Percentiles rank a stretch among this genome's conserved stretches.
These are phyloP conservation scores for Synanthedon formicaeformis DNA, from an alignment of 2,888 invertebrate genomes.

Conservation along the genomic window DNA sequence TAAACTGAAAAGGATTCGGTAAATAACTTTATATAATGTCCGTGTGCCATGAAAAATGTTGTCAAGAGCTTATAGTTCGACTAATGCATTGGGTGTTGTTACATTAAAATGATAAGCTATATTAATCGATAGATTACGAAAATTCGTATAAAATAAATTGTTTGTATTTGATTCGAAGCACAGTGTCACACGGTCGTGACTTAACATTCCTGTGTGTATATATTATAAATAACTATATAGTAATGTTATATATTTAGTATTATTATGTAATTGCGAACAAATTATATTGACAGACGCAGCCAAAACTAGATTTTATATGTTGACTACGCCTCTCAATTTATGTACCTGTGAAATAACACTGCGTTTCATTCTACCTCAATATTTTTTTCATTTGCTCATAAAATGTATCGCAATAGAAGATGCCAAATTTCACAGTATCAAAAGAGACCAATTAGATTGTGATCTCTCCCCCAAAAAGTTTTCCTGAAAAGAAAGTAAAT, in stretches of 20 bases:
- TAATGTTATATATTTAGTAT: neutral
- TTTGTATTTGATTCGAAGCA: neutral
- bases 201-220: slow-evolving; percentile 1
- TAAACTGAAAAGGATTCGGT: no score
- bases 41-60: neutral
- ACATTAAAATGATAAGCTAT: neutral
- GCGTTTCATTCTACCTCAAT: slow-evolving; percentile 13
- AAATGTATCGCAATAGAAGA: neutral
- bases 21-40: neutral
- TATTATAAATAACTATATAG: slow-evolving; percentile 1
- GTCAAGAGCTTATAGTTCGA: neutral
- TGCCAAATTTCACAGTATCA: neutral
- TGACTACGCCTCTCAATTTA: no score
- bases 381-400: neutral
- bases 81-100: neutral
- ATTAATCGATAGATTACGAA: neutral
- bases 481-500: neutral
- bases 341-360: slow-evolving; percentile 1
- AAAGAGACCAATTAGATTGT: no score
- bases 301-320: no score
- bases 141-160: neutral
- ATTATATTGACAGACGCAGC: no score
- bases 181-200: slow-evolving; percentile 7
- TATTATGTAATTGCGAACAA: neutral
- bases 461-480: neutral